Conservation (phyloP, 2,888 invertebrate genomes). For the Adelognathus sp. region DNA sequence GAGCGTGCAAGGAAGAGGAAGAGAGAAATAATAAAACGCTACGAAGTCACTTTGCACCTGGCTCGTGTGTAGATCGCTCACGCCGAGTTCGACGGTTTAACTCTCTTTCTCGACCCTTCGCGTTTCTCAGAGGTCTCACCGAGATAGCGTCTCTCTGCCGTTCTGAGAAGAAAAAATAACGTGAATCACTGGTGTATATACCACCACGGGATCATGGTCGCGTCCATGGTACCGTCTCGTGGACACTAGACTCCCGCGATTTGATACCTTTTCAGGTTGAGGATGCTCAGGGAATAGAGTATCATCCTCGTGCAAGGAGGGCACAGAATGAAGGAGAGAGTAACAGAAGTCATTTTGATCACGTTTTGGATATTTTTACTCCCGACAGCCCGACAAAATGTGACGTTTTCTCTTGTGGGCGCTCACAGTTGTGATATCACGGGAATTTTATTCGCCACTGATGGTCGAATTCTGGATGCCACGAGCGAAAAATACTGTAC, state of each 20-base stretch:
- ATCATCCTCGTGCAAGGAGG: not conserved
- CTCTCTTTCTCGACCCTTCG: conserved; percentile 43
- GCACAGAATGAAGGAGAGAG: not conserved
- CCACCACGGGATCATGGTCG: conserved; percentile 23
- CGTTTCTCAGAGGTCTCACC: conserved; percentile 66
- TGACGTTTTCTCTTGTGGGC: too few relatives aligned
- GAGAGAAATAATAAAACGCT: conserved; percentile 19
- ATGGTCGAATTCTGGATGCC: too few relatives aligned
- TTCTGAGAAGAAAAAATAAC: conserved; percentile 48
- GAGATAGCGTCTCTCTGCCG: conserved; percentile 61
- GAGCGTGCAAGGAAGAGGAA: not conserved
- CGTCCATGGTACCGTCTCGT: conserved; percentile 7
- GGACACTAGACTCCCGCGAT: conserved; percentile 4
- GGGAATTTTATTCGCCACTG: too few relatives aligned
- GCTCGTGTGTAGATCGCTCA: conserved; percentile 66
- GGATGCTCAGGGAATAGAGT: not conserved
- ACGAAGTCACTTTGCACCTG: conserved; percentile 75
- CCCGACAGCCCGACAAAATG: too few relatives aligned
- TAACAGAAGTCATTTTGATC: not conserved
- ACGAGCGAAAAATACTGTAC: too few relatives aligned
- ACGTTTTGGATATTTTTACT: too few relatives aligned
- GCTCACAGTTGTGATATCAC: too few relatives aligned
- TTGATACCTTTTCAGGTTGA: not conserved
- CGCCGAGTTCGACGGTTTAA: conserved; percentile 16
- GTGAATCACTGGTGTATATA: not conserved